Conservation (phyloP, 2,797 vertebrate genomes). For the Numenius phaeopus region DNA sequence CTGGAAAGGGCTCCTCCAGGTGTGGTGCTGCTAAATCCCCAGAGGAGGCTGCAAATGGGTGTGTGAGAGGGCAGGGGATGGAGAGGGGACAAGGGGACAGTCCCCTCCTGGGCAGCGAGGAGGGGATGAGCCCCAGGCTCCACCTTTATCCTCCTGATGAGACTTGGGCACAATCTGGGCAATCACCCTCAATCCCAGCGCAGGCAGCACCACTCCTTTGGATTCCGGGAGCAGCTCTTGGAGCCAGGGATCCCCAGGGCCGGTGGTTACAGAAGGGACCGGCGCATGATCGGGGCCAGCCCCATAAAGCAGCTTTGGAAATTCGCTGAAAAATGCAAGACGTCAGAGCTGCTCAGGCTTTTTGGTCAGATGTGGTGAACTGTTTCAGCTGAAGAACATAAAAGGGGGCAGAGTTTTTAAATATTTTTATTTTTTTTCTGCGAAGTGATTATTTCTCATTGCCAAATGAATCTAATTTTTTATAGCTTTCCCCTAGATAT, state of each 20-base stretch:
- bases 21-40: neutral
- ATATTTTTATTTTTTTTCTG: neutral
- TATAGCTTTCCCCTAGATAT: neutral
- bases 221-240: neutral
- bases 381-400: neutral
- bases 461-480: neutral
- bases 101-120: rapidly evolving
- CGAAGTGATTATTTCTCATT: neutral
- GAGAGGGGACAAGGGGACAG: neutral
- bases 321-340: neutral
- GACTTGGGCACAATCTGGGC: neutral
- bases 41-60: neutral
- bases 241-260: neutral
- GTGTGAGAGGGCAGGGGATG: neutral
- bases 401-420: neutral
- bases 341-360: neutral
- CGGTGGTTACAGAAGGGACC: neutral
- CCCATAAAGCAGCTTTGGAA: constrained; percentile 48
- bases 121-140: neutral
- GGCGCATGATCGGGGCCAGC: neutral
- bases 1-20: neutral
- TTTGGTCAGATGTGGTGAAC: neutral
- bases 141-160: neutral
- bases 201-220: neutral
- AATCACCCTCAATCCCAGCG: neutral